These are phyloP conservation scores for Alca torda DNA, from an alignment of 2,797 vertebrate species.

Conservation along the genomic window DNA sequence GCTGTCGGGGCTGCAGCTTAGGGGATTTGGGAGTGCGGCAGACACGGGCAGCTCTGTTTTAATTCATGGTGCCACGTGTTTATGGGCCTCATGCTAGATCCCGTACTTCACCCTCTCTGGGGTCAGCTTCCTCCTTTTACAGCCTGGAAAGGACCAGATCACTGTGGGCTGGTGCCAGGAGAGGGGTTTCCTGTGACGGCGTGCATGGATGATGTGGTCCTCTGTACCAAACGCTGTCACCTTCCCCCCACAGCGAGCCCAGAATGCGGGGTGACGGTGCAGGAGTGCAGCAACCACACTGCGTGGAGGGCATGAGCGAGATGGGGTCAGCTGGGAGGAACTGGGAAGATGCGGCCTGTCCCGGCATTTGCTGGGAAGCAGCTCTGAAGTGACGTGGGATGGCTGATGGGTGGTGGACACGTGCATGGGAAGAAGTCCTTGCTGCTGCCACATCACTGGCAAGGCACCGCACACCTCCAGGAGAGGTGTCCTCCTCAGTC, in stretches of 20 bases:
- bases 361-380: background rate
- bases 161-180: rapidly evolving
- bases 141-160: background rate
- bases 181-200: background rate
- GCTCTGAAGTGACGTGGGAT: background rate
- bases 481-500: background rate
- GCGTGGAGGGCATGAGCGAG: background rate
- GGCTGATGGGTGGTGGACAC: background rate
- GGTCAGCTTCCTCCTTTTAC: background rate
- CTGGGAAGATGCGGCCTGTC: background rate
- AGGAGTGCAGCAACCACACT: background rate
- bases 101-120: background rate
- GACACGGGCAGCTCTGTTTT: background rate
- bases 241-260: background rate
- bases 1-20: background rate
- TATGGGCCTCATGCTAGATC: background rate
- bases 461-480: background rate
- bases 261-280: background rate
- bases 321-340: background rate
- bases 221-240: rapidly evolving
- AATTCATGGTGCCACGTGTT: background rate
- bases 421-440: background rate
- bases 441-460: background rate
- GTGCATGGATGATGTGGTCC: no score
- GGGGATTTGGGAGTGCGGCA: background rate